These are phyloP conservation scores for Pipistrellus kuhlii DNA, from an alignment of 2,797 vertebrate species.

Conservation along the genomic window DNA sequence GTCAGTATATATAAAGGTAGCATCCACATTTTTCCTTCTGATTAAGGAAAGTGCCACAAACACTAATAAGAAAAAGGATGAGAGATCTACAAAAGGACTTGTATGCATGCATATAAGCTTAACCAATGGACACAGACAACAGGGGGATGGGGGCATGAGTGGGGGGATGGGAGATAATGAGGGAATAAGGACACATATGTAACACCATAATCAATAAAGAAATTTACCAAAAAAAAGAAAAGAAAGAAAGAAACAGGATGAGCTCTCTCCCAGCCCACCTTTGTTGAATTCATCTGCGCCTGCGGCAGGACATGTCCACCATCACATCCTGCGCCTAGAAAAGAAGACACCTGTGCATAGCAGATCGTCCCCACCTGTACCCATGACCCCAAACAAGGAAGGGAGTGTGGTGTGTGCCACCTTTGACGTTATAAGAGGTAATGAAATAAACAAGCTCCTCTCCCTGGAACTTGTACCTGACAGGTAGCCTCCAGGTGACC, in stretches of 20 bases:
- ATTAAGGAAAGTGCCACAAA: slow-evolving; percentile 91
- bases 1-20: slow-evolving; percentile 98
- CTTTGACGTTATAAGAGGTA: slow-evolving; percentile 95
- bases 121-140: too few species aligned
- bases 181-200: too few species aligned
- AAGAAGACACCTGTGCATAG: slow-evolving; percentile 97
- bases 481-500: slow-evolving; percentile 95
- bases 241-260: slow-evolving; percentile 89
- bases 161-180: too few species aligned
- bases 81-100: slow-evolving; percentile 68
- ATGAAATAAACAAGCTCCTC: slow-evolving; percentile 97
- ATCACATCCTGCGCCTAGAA: slow-evolving; percentile 94
- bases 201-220: too few species aligned
- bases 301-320: slow-evolving; percentile 90
- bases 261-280: slow-evolving; percentile 95
- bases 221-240: slow-evolving; percentile 75
- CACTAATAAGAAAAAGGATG: slow-evolving; percentile 92
- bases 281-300: slow-evolving; percentile 94
- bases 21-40: slow-evolving; percentile 94
- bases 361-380: slow-evolving; percentile 95
- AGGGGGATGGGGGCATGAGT: too few species aligned
- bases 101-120: too few species aligned
- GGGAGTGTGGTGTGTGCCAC: slow-evolving; percentile 92
- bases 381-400: slow-evolving; percentile 96
- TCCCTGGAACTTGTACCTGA: slow-evolving; percentile 98